Conservation (phyloP, 2,797 vertebrate genomes). For the Astyanax mexicanus region DNA sequence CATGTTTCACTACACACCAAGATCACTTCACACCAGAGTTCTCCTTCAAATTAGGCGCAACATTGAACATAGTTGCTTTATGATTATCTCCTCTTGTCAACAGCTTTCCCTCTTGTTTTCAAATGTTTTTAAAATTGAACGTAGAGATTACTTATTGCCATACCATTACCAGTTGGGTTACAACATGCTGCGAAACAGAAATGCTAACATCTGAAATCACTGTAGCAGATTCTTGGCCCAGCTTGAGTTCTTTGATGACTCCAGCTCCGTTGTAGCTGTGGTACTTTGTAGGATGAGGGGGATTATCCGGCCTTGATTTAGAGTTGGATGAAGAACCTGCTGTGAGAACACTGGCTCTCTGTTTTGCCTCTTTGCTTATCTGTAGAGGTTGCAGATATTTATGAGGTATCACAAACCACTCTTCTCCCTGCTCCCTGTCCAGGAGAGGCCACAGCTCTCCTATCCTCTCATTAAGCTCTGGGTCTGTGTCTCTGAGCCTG, state of each 20-base stretch:
- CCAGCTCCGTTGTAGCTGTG: neutral
- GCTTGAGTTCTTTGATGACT: conserved; percentile 10
- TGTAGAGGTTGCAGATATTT: conserved; percentile 51
- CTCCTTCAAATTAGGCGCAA: neutral
- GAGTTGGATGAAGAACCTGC: conserved; percentile 31
- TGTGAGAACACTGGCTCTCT: conserved; percentile 34
- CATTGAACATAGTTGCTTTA: neutral
- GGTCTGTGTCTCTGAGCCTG: conserved; percentile 4
- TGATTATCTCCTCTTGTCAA: neutral
- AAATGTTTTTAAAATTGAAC: neutral
- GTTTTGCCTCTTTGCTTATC: conserved; percentile 54
- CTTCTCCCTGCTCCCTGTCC: conserved; percentile 1
- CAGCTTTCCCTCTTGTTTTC: no score
- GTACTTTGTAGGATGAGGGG: conserved; percentile 16
- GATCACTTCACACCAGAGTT: no score
- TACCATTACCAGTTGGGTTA: no score
- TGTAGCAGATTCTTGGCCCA: conserved; percentile 21
- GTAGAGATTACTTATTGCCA: neutral
- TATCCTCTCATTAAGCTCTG: conserved; percentile 4
- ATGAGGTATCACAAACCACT: conserved; percentile 40
- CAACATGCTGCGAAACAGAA: neutral
- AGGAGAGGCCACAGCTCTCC: conserved; percentile 18
- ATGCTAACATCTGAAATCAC: conserved; percentile 13
- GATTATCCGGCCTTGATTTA: conserved; percentile 42
- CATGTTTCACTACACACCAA: no score